Evolutionary conservation across 2,797 vertebrate genomes (phyloP), one percentile per base, ranked within the genome.

Genomic region (Platalea minor): DNA sequence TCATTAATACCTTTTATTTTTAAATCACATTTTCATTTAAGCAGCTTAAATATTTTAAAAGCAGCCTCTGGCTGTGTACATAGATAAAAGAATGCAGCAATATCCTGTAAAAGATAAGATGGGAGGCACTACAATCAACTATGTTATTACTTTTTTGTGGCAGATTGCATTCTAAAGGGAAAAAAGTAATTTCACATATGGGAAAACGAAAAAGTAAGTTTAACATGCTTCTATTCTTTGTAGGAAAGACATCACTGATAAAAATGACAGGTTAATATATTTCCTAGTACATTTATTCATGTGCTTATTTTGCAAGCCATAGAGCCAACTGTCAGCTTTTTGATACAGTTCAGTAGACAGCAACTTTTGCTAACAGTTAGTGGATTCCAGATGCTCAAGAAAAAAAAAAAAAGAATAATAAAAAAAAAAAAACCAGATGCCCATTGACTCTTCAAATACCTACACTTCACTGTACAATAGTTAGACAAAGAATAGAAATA

Each of bases 21-120:
- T 48, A 89, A 95, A 94, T 81, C 64, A 75, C 39, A 72, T 92
- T 97, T 82, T 95, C 54, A 92, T 96, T 97, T 96, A 93, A 96
- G 64, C 59, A 89, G 68, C 70, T 96, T 96, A 96, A 98, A 96
- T 96, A 96, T 96, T 97, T 96, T 93, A 96, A 86, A 92, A 51
- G 19, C 39, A 91, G 50, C 53, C 65, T 92, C 63, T 85, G 75
- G 77, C 46, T 94, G 75, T 70, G 53, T 26, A 88, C 61, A 45
- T 80, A 94, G 97, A 97, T 91, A 95, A 96, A 97, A 83, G 39
- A 90, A 85, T 78, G 60, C 31, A 92, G 68, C 33, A 96, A 72
- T 93, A 89, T 74, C n/a, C 81, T 95, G 93, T 95, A 93, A 92
- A 90, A 94, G 93, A 86, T 88, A 93, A 96, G 93, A 95, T 54